phyloP scores from a whole-genome alignment of 2,797 vertebrate species.

The Tokudaia tokunoshimensis region DNA sequence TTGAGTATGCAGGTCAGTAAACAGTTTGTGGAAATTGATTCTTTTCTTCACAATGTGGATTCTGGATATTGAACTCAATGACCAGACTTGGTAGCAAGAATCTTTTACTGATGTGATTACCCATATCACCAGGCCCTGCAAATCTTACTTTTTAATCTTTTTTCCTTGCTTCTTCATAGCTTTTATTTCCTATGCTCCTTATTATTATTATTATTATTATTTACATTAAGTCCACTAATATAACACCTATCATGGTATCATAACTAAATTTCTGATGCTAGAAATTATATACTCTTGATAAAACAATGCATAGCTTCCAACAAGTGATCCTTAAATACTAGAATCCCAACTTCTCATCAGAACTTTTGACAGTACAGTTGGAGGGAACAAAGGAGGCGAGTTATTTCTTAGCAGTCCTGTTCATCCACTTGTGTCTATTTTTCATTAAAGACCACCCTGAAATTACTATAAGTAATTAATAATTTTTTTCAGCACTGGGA shows the following conservation, averaged over 20 bases:
- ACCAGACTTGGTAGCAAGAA: background rate
- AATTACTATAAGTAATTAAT: conserved; percentile 54
- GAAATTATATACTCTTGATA: conserved; percentile 48
- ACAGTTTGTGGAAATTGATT: background rate
- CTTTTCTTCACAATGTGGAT: background rate
- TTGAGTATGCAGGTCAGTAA: too few species aligned
- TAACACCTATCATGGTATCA: background rate
- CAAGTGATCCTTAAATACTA: conserved; percentile 38
- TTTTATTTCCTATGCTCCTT: background rate
- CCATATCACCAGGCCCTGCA: background rate
- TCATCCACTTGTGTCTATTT: background rate
- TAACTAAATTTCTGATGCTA: conserved; percentile 27
- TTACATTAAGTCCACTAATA: conserved; percentile 8
- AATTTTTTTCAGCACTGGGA: background rate
- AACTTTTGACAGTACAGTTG: background rate
- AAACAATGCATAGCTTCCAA: background rate
- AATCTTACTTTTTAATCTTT: conserved; percentile 17
- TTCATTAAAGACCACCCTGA: conserved; percentile 35
- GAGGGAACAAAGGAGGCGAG: background rate
- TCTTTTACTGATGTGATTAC: background rate
- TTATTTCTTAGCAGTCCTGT: conserved; percentile 40
- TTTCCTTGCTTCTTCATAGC: background rate
- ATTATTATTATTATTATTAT: background rate
- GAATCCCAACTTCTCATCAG: conserved; percentile 37
- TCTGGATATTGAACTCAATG: background rate